Conservation (phyloP, 2,888 invertebrate species). For the Cactoblastis cactorum region DNA sequence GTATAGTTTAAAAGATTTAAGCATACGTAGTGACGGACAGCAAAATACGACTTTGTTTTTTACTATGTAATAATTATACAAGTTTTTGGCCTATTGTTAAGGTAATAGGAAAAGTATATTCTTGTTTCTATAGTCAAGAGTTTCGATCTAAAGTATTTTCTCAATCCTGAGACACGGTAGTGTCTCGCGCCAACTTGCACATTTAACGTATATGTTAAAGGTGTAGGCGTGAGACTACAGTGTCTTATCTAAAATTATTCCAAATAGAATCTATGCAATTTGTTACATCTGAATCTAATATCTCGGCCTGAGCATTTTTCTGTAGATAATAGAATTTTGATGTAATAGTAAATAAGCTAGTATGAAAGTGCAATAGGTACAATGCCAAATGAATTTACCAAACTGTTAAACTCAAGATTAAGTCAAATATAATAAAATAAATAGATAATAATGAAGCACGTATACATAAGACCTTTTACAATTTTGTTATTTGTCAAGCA, state of each 20-base stretch:
- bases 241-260: not conserved
- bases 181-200: too few relatives aligned
- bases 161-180: too few relatives aligned
- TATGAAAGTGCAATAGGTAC: constrained; percentile 9
- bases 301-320: constrained; percentile 8
- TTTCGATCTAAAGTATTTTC: constrained; percentile 3
- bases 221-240: too few relatives aligned
- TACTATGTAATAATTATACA: too few relatives aligned
- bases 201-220: too few relatives aligned
- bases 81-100: constrained; percentile 37
- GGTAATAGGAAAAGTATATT: constrained; percentile 17
- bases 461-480: constrained; percentile 15
- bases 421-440: constrained; percentile 27
- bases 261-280: constrained; percentile 2
- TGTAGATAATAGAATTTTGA: not conserved
- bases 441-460: constrained; percentile 29
- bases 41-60: too few relatives aligned
- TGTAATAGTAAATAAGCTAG: constrained; percentile 4
- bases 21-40: too few relatives aligned
- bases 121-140: constrained; percentile 6
- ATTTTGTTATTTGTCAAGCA: constrained; percentile 17
- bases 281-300: not conserved
- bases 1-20: too few relatives aligned
- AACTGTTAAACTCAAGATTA: constrained; percentile 31
- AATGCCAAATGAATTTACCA: constrained; percentile 39